Percentiles rank a stretch among this genome's conserved stretches.
These are phyloP conservation scores for Metellina segmentata DNA, from an alignment of 2,888 invertebrate species.

Conservation along the genomic window DNA sequence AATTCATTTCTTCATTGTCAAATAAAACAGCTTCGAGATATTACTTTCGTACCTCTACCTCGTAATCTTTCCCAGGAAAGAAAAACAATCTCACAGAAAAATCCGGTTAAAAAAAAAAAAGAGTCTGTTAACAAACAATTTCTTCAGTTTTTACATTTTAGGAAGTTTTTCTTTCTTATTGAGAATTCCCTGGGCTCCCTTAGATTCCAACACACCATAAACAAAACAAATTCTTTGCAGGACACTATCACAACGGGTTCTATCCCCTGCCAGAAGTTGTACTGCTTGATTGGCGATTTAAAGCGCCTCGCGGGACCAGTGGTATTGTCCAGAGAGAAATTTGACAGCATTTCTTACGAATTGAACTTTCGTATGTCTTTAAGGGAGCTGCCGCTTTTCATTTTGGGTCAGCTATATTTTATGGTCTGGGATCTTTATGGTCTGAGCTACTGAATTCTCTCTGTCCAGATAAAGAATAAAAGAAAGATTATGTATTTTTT, in stretches of 20 bases:
- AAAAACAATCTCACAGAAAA: no score
- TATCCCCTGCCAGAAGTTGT: slow-evolving; percentile 5
- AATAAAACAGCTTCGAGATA: no score
- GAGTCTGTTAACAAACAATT: not conserved
- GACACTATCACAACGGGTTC: slow-evolving; percentile 1
- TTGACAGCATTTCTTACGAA: slow-evolving; percentile 49
- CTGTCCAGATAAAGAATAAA: slow-evolving; percentile 3
- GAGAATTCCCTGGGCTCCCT: not conserved
- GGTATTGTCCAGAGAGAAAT: slow-evolving; percentile 30
- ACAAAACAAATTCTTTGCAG: slow-evolving; percentile 1
- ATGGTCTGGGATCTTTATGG: slow-evolving; percentile 15
- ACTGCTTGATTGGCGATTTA: slow-evolving; percentile 46
- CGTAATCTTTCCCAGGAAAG: no score
- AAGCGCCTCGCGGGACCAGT: slow-evolving; percentile 11
- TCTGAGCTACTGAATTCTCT: slow-evolving; percentile 23
- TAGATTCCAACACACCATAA: not conserved
- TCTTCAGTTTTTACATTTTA: not conserved
- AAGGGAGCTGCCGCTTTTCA: slow-evolving; percentile 15
- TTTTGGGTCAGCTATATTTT: slow-evolving; percentile 37
- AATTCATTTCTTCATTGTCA: no score
- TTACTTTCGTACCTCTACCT: no score
- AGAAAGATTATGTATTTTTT: slow-evolving; percentile 25
- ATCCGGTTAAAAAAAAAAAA: no score
- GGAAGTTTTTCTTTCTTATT: not conserved
- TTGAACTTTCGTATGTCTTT: slow-evolving; percentile 45